phyloP scores from a whole-genome alignment of 2,113 vertebrate genomes.

The Nanorana parkeri region DNA sequence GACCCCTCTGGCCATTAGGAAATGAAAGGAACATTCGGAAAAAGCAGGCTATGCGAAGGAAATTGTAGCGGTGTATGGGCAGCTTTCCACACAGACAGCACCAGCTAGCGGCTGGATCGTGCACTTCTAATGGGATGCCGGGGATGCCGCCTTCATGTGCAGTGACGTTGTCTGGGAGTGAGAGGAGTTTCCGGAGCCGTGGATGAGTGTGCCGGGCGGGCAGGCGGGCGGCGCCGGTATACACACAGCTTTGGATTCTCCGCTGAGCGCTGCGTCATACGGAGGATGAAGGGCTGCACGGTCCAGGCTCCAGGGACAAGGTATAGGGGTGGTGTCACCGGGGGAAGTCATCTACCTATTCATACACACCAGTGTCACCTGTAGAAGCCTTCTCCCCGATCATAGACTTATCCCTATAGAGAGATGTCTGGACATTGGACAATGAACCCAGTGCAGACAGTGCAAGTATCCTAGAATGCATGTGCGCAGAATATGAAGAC shows the following conservation, averaged over 20 bases:
- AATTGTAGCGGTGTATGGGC: too few species aligned
- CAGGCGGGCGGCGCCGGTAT: slow-evolving; percentile 49
- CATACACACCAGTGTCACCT: background rate
- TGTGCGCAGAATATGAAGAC: too few species aligned
- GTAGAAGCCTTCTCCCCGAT: too few species aligned
- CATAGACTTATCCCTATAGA: too few species aligned
- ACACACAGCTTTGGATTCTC: background rate
- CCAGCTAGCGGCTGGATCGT: too few species aligned
- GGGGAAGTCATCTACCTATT: background rate
- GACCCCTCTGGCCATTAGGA: too few species aligned
- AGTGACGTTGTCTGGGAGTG: slow-evolving; percentile 46
- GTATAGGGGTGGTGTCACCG: background rate
- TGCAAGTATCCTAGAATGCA: too few species aligned
- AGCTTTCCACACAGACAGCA: too few species aligned
- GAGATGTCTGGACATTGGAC: too few species aligned
- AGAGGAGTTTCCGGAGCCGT: slow-evolving; percentile 41
- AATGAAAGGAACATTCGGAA: too few species aligned
- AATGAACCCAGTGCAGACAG: background rate
- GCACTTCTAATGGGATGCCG: too few species aligned
- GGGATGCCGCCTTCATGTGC: slow-evolving; percentile 14
- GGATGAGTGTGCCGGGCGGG: slow-evolving; percentile 40
- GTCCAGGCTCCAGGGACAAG: slow-evolving; percentile 5
- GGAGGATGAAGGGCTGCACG: slow-evolving; percentile 25
- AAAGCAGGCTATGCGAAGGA: too few species aligned
- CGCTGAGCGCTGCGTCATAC: slow-evolving; percentile 5